Evolutionary conservation across 2,113 vertebrate genomes (phyloP), one percentile per base, ranked within the genome.

Genomic region (Microtus richardsoni): DNA sequence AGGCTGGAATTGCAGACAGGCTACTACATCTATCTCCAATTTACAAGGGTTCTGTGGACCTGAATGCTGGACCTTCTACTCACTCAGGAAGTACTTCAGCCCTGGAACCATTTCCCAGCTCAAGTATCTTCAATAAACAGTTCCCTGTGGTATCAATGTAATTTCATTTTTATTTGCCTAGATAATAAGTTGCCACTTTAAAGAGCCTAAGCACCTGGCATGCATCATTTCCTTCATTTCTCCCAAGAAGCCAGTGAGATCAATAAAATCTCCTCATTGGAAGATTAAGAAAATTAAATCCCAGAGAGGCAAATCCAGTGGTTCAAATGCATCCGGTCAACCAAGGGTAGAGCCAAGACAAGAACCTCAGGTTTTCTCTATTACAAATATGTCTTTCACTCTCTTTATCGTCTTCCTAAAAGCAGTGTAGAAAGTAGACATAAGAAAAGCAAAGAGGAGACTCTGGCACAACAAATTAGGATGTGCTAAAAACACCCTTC

Each of bases 161-260:
- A 75, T 79, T 91, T 87, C 17, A 75, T 10, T 88, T 93, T 62
- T 49, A 86, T 94, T 87, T n/a, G 36, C 60, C n/a, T 80, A 71
- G 91, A 96, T 66, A 94, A 44, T 75, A 85, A 88, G 26, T 74
- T 52, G 84, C 1, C 44, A 52, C 49, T 80, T 87, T 66, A 41
- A 21, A 91, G 36, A 17, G 22, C 41, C 22, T 54, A 66, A 30
- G 71, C 26, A 78, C 21, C 64, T 82, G 13, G 78, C 8, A 64
- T n/a, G 41, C 14, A 74, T 52, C 75, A 12, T 54, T 88, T 89
- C 39, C 68, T 89, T 88, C 44, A 49, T 91, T 94, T 88, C 60
- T 84, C 74, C 39, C 13, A 75, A 87, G 39, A 88, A 85, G 75
- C 30, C 36, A n/a, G 13, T n/a, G 3, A 91, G 7, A 54, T 58